These are phyloP conservation scores for Andrena flavipes DNA, from an alignment of 2,888 invertebrate genomes.

Conservation along the genomic window DNA sequence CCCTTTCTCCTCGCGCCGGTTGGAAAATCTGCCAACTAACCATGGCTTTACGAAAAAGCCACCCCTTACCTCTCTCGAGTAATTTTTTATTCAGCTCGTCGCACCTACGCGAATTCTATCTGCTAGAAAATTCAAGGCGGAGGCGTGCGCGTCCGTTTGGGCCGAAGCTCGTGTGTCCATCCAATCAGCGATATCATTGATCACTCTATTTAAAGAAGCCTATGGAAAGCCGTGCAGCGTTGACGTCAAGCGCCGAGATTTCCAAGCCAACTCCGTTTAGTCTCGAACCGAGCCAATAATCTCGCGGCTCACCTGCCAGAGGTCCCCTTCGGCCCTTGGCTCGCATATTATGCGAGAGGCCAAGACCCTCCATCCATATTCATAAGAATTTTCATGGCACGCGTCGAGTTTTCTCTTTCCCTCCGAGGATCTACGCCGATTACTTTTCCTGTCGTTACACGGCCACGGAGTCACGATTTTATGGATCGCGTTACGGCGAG, in stretches of 20 bases:
- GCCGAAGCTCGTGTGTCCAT: conserved; percentile 5
- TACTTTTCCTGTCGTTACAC: no score
- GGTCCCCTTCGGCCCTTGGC: conserved; percentile 15
- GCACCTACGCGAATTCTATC: no score
- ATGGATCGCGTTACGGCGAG: background rate
- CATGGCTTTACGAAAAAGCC: background rate
- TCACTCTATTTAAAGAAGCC: conserved; percentile 70
- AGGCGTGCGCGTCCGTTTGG: background rate
- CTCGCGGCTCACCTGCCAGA: conserved; percentile 52
- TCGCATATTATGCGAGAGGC: conserved; percentile 46
- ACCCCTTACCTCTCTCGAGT: background rate
- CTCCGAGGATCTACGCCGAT: background rate
- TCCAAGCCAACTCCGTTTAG: conserved; percentile 66
- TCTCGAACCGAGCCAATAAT: conserved; percentile 61
- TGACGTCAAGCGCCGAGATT: conserved; percentile 70
- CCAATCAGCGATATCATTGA: conserved; percentile 60
- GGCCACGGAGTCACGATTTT: background rate
- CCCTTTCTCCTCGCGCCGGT: background rate
- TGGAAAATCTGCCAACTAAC: background rate
- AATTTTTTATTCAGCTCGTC: background rate
- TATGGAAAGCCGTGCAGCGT: conserved; percentile 42
- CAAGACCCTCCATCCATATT: conserved; percentile 55
- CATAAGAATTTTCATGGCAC: conserved; percentile 49
- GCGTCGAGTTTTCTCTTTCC: background rate
- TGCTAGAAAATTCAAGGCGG: background rate